These are phyloP conservation scores for Uloborus diversus DNA, from an alignment of 1,140 invertebrate genomes.

Conservation along the genomic window DNA sequence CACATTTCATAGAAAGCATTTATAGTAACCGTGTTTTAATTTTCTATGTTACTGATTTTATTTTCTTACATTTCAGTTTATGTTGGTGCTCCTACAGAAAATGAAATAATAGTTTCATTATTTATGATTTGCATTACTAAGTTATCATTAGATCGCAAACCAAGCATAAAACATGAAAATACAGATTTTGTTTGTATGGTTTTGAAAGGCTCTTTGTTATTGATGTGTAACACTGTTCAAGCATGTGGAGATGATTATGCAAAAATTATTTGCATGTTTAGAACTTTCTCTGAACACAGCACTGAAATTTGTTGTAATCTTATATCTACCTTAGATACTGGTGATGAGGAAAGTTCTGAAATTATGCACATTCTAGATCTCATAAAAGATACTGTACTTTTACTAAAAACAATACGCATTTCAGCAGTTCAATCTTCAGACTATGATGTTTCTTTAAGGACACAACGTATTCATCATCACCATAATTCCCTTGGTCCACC, in stretches of 20 bases:
- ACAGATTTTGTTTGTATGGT: neutral
- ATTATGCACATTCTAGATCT: neutral
- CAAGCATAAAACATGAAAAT: no score
- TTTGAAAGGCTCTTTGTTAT: conserved; percentile 41
- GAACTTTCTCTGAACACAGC: conserved; percentile 24
- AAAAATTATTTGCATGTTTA: conserved; percentile 30
- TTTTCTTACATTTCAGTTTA: conserved; percentile 31
- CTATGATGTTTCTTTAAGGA: neutral
- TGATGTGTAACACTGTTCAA: conserved; percentile 19
- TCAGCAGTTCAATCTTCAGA: neutral
- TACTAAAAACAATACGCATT: conserved; percentile 3
- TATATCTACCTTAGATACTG: conserved; percentile 5
- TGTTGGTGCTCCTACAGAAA: conserved; percentile 36
- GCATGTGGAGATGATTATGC: conserved; percentile 22
- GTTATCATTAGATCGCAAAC: no score
- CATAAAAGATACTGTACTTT: conserved; percentile 16
- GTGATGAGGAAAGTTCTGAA: conserved; percentile 1
- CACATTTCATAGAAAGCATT: no score
- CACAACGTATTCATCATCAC: conserved; percentile 20
- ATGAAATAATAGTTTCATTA: conserved; percentile 36
- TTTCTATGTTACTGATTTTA: neutral
- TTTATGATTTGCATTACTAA: conserved; percentile 22
- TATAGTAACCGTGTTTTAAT: no score
- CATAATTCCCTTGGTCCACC: conserved; percentile 23
- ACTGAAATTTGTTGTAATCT: conserved; percentile 3